A percentile compares a stretch with the other conserved stretches of the same genome.
These are phyloP conservation scores for Oreortyx pictus DNA, from an alignment of 2,797 vertebrate genomes.

Conservation along the genomic window DNA sequence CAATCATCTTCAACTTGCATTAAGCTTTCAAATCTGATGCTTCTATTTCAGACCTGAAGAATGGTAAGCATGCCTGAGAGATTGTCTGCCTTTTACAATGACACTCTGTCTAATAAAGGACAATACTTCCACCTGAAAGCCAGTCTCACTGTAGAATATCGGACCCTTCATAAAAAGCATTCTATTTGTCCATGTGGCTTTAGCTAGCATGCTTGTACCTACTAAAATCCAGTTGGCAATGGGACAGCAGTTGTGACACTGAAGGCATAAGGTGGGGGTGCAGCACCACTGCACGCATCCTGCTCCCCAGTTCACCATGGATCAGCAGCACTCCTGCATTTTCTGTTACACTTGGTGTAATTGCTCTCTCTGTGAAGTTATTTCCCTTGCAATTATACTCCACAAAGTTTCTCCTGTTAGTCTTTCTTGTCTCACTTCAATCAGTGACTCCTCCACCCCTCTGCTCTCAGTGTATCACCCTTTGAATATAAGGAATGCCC, in stretches of 20 bases:
- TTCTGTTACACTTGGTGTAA: not conserved
- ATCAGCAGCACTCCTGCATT: not conserved
- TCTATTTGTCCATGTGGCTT: not conserved
- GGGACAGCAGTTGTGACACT: not conserved
- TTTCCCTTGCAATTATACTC: not conserved
- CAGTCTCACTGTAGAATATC: not conserved
- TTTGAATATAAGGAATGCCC: not conserved
- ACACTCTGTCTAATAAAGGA: not conserved
- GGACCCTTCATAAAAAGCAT: not conserved
- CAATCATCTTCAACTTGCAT: not conserved
- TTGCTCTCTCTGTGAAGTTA: not conserved
- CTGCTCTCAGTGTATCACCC: not conserved
- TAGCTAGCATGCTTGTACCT: not conserved
- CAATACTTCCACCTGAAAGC: not conserved
- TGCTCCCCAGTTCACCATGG: not conserved
- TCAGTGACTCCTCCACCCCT: not conserved
- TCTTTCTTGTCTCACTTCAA: not conserved
- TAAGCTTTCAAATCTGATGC: slow-evolving; percentile 31
- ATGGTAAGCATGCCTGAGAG: not conserved
- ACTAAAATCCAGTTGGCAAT: not conserved
- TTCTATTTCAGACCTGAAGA: slow-evolving; percentile 42
- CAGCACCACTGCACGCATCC: not conserved
- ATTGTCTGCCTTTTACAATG: not conserved
- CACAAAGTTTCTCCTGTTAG: not conserved
- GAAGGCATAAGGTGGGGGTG: not conserved